Percentiles rank a stretch among this genome's conserved stretches.
phyloP scores from a whole-genome alignment of 2,888 invertebrate genomes.

The Cantharis nigra region DNA sequence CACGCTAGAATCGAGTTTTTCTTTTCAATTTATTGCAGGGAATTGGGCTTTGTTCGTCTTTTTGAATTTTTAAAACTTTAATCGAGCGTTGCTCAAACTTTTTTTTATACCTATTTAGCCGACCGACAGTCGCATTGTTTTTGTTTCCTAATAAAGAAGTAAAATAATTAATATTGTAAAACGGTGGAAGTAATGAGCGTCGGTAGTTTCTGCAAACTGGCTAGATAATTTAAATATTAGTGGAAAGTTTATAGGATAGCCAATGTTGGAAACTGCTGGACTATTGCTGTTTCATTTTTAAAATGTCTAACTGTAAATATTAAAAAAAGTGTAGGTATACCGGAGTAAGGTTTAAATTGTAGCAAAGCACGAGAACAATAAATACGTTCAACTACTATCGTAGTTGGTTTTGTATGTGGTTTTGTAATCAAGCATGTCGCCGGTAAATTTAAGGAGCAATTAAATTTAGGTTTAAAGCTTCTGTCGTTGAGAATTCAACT shows the following conservation, averaged over 20 bases:
- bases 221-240: neutral
- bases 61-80: neutral
- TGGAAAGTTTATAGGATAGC: neutral
- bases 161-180: neutral
- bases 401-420: neutral
- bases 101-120: neutral
- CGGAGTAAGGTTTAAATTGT: neutral
- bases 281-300: neutral
- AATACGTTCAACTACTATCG: neutral
- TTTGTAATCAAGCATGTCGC: constrained; percentile 24
- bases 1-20: neutral
- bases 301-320: neutral
- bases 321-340: neutral
- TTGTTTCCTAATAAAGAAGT: neutral
- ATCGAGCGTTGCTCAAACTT: neutral
- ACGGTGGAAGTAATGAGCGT: neutral
- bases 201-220: neutral
- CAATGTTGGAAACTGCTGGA: neutral
- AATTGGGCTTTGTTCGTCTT: neutral
- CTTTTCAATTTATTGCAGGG: neutral
- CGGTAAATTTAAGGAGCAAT: constrained; percentile 28
- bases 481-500: constrained; percentile 25
- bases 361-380: neutral
- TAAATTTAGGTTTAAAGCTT: constrained; percentile 27
- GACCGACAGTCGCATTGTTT: too few relatives aligned